These are phyloP conservation scores for Drosophila cognata DNA, from an alignment of 2,888 invertebrate genomes.

Conservation along the genomic window DNA sequence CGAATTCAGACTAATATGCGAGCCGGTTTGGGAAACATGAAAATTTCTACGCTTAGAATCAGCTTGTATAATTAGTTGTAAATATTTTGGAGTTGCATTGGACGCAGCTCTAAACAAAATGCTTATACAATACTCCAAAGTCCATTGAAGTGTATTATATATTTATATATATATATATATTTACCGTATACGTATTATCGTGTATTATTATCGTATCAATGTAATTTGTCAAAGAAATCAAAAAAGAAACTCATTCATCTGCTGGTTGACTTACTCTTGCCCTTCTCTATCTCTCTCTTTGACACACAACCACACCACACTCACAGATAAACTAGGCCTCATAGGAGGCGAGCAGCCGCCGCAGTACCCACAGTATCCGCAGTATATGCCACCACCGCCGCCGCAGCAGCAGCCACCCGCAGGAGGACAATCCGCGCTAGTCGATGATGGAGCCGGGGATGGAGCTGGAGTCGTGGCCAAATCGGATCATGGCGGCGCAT, in stretches of 20 bases:
- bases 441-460: slow-evolving; percentile 70
- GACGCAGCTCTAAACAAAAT: slow-evolving; percentile 17
- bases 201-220: slow-evolving; percentile 52
- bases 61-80: slow-evolving; percentile 15
- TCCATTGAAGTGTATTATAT: slow-evolving; percentile 65
- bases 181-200: slow-evolving; percentile 52
- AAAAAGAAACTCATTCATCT: background rate
- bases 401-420: slow-evolving; percentile 86
- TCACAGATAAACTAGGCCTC: slow-evolving; percentile 83
- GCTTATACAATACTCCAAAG: slow-evolving; percentile 33
- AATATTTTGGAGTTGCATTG: slow-evolving; percentile 23
- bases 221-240: slow-evolving; percentile 58
- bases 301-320: background rate
- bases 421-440: slow-evolving; percentile 85
- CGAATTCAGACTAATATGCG: slow-evolving; percentile 5
- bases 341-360: slow-evolving; percentile 84
- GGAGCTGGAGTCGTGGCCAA: slow-evolving; percentile 38
- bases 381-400: slow-evolving; percentile 85
- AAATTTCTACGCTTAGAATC: slow-evolving; percentile 24
- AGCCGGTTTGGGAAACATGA: slow-evolving; percentile 19
- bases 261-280: slow-evolving; percentile 10
- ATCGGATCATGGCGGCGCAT: slow-evolving; percentile 68
- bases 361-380: slow-evolving; percentile 85
- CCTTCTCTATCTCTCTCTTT: slow-evolving; percentile 15
- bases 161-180: slow-evolving; percentile 38